Conservation (phyloP, 2,113 vertebrate species). For the Daboia siamensis region DNA sequence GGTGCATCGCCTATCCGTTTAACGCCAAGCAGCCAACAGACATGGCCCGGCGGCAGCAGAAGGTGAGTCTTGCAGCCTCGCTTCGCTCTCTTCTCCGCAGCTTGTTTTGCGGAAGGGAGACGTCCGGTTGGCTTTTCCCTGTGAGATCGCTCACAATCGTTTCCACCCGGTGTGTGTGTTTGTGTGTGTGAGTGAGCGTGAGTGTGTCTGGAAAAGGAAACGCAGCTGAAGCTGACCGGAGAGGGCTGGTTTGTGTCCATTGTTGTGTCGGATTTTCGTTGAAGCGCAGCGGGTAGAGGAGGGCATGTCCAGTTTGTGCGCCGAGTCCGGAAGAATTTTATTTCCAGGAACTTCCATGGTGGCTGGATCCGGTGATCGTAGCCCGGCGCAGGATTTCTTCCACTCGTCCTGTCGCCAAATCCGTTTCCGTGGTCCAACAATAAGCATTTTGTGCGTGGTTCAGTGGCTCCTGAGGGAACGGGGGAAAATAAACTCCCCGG, state of each 20-base stretch:
- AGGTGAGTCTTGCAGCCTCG: slow-evolving; percentile 69
- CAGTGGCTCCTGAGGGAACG: background rate
- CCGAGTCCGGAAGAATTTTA: background rate
- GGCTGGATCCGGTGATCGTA: background rate
- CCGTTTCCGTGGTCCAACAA: background rate
- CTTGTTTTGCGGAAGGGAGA: background rate
- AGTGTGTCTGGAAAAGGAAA: background rate
- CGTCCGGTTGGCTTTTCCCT: background rate
- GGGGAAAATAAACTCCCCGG: background rate
- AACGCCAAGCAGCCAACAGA: slow-evolving; percentile 93
- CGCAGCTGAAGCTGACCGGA: background rate
- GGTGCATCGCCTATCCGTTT: slow-evolving; percentile 89
- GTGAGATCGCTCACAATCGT: background rate
- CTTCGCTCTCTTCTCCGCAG: background rate
- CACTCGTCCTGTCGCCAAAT: background rate
- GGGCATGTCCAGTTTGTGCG: background rate
- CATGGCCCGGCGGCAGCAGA: slow-evolving; percentile 88
- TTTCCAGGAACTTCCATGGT: background rate
- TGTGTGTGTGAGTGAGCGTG: rapidly evolving
- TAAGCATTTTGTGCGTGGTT: background rate
- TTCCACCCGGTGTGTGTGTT: background rate
- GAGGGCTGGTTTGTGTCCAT: background rate
- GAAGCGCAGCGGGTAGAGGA: background rate
- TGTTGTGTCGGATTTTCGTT: background rate
- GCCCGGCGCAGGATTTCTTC: background rate